These are phyloP conservation scores for Hippocampus abdominalis DNA, from an alignment of 2,113 vertebrate genomes.

Conservation along the genomic window DNA sequence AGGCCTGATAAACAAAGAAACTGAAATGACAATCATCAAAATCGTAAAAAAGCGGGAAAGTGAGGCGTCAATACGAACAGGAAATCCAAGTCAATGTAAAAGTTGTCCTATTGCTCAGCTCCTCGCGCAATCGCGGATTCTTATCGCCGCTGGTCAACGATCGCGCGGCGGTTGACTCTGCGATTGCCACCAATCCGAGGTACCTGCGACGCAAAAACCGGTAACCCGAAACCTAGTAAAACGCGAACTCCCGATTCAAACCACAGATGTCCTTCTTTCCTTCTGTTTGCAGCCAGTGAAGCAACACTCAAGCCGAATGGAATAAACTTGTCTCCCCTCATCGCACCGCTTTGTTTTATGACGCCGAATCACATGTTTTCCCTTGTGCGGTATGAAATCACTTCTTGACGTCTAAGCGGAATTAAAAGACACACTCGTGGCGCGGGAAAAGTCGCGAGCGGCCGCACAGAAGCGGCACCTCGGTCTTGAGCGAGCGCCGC, in stretches of 20 bases:
- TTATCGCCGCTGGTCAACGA: too few relatives aligned
- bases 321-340: neutral
- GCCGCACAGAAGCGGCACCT: conserved; percentile 24
- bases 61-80: too few relatives aligned
- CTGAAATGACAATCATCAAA: too few relatives aligned
- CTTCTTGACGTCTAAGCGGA: conserved; percentile 4
- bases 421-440: conserved; percentile 1
- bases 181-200: neutral
- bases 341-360: neutral
- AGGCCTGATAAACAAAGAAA: too few relatives aligned
- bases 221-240: neutral
- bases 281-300: neutral
- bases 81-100: too few relatives aligned
- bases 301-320: neutral
- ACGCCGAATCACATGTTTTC: neutral
- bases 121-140: too few relatives aligned
- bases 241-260: neutral
- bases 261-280: neutral
- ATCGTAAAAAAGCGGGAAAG: too few relatives aligned
- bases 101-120: too few relatives aligned
- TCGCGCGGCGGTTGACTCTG: neutral
- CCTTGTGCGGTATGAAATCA: neutral
- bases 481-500: conserved; percentile 7
- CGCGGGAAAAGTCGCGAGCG: conserved; percentile 14
- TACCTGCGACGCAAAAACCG: neutral